Evolutionary conservation across 2,113 vertebrate species (phyloP).

Genomic region (Opisthocomus hoazin): DNA sequence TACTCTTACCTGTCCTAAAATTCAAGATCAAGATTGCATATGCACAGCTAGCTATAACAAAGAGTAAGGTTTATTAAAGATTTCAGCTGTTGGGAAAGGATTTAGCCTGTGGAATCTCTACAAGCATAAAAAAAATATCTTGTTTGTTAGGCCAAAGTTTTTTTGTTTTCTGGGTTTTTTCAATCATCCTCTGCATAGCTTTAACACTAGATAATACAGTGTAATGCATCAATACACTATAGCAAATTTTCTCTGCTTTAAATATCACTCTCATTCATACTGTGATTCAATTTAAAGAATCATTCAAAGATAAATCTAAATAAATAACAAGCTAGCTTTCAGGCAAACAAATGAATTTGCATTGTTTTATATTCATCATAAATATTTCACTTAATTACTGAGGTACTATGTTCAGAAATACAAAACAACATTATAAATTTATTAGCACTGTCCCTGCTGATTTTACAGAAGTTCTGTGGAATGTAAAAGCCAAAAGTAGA

Average conservation of each 20-base stretch:
- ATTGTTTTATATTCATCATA: slow-evolving; percentile 84
- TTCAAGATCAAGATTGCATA: not conserved
- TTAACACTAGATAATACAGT: not conserved
- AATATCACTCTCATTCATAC: slow-evolving; percentile 55
- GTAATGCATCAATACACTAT: not conserved
- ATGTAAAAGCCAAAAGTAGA: slow-evolving; percentile 71
- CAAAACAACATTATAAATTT: slow-evolving; percentile 83
- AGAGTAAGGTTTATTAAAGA: not conserved
- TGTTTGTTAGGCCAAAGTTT: slow-evolving; percentile 14
- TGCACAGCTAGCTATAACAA: not conserved
- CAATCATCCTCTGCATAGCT: not conserved
- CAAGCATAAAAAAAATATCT: no score
- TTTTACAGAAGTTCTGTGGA: slow-evolving; percentile 71
- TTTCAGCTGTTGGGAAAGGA: not conserved
- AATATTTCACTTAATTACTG: slow-evolving; percentile 86
- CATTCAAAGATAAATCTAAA: slow-evolving; percentile 76
- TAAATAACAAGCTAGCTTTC: slow-evolving; percentile 81
- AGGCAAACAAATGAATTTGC: slow-evolving; percentile 82
- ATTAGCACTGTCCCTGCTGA: slow-evolving; percentile 75
- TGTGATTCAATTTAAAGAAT: slow-evolving; percentile 68
- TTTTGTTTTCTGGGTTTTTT: not conserved
- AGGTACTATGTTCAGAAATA: slow-evolving; percentile 79
- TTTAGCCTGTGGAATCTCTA: not conserved
- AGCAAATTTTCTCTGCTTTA: slow-evolving; percentile 50
- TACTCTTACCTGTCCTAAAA: not conserved